Conservation (phyloP, 2,113 vertebrate species). For the Oryzias javanicus region DNA sequence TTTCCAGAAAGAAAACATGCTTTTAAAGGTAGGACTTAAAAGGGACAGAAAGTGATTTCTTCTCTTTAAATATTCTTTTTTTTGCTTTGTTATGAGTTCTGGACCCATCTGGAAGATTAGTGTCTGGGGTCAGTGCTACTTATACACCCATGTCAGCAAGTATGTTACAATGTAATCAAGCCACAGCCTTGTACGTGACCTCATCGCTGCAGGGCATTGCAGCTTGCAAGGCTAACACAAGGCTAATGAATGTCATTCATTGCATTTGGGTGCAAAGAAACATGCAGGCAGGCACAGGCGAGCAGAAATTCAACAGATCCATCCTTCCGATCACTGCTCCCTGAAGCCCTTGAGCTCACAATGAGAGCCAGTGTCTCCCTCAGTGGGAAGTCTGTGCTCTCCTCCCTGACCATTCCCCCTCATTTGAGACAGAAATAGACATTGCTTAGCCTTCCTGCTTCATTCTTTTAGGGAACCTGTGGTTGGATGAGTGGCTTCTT, state of each 20-base stretch:
- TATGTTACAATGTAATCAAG: slow-evolving; percentile 67
- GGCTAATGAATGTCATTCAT: slow-evolving; percentile 74
- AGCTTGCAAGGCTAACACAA: slow-evolving; percentile 68
- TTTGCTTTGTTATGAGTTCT: slow-evolving; percentile 2
- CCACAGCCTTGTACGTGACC: slow-evolving; percentile 63
- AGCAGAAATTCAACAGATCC: slow-evolving; percentile 58
- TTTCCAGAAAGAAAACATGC: too few relatives aligned
- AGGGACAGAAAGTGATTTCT: not conserved
- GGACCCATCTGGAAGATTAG: slow-evolving; percentile 17
- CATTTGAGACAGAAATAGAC: slow-evolving; percentile 70
- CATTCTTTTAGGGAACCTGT: slow-evolving; percentile 67
- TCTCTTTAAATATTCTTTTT: slow-evolving; percentile 10
- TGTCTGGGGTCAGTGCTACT: slow-evolving; percentile 33
- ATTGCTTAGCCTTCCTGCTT: slow-evolving; percentile 66
- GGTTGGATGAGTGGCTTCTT: slow-evolving; percentile 67
- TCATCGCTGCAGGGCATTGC: slow-evolving; percentile 61
- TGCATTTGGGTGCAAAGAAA: slow-evolving; percentile 56
- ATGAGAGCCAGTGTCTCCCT: slow-evolving; percentile 63
- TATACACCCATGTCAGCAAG: slow-evolving; percentile 46
- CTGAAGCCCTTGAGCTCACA: slow-evolving; percentile 66
- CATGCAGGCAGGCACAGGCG: slow-evolving; percentile 24
- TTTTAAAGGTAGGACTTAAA: too few relatives aligned
- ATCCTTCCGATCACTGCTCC: slow-evolving; percentile 73
- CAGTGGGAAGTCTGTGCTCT: slow-evolving; percentile 57
- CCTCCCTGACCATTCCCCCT: slow-evolving; percentile 63